phyloP scores from a whole-genome alignment of 2,888 invertebrate genomes.

The Steinernema carpocapsae region DNA sequence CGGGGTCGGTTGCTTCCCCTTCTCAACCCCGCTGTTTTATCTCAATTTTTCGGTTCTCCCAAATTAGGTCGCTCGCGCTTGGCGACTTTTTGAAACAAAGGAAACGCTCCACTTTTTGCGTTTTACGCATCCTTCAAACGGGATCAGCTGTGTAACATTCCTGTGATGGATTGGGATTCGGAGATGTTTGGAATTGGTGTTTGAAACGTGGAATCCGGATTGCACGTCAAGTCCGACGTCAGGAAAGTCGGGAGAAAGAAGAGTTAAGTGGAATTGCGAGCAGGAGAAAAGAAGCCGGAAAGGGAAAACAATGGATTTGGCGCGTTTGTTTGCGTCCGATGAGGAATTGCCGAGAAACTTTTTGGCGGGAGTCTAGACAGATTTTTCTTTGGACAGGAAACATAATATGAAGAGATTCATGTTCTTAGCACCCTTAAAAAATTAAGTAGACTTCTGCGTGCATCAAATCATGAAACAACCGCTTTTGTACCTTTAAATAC shows the following conservation, averaged over 20 bases:
- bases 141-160: not conserved
- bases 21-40: not conserved
- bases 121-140: not conserved
- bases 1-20: not conserved
- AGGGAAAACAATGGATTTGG: constrained; percentile 8
- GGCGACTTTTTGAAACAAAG: constrained; percentile 31
- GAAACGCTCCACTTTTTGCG: not conserved
- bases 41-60: not conserved
- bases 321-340: too few species aligned
- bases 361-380: too few species aligned
- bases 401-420: too few species aligned
- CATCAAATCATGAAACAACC: too few species aligned
- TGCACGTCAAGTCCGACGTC: too few species aligned
- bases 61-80: not conserved
- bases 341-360: too few species aligned
- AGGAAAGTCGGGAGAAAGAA: not conserved
- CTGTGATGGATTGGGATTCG: too few species aligned
- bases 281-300: not conserved
- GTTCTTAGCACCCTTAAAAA: too few species aligned
- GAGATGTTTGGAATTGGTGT: not conserved
- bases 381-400: too few species aligned
- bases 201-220: not conserved
- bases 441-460: too few species aligned
- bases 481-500: too few species aligned
- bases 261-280: not conserved